phyloP scores from a whole-genome alignment of 2,888 invertebrate species.

The Lymantria monacha region DNA sequence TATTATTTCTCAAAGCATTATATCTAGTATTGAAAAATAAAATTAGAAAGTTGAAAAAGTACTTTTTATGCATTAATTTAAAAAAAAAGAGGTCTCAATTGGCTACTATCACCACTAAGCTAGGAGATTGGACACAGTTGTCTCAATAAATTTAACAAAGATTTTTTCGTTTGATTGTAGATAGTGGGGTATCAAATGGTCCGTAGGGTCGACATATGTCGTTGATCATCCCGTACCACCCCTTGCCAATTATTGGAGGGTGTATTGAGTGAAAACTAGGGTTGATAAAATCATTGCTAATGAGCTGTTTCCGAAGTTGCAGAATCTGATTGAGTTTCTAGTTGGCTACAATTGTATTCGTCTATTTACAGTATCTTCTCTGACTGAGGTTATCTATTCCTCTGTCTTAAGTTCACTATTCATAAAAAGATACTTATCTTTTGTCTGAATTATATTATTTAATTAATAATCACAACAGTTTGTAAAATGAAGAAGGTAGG shows the following conservation, averaged over 20 bases:
- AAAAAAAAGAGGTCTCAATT: neutral
- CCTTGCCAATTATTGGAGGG: slow-evolving; percentile 50
- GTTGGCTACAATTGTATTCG: no score
- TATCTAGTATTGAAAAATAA: no score
- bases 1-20: no score
- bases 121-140: slow-evolving; percentile 1
- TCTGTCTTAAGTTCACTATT: no score
- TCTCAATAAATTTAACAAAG: slow-evolving; percentile 37
- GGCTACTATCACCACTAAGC: neutral
- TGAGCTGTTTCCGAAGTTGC: slow-evolving; percentile 15
- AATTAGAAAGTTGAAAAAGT: no score
- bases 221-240: slow-evolving; percentile 43
- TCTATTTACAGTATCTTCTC: no score
- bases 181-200: slow-evolving; percentile 53
- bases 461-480: no score
- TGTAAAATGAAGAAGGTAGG: no score
- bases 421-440: no score
- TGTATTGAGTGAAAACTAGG: slow-evolving; percentile 17
- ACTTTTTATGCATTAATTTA: neutral
- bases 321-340: slow-evolving; percentile 8
- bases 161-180: slow-evolving; percentile 58
- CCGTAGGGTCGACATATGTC: slow-evolving; percentile 59
- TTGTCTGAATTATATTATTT: no score
- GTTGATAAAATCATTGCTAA: slow-evolving; percentile 30
- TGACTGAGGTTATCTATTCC: no score